Evolutionary conservation across 2,113 vertebrate species (phyloP), one percentile per base, ranked within the genome.

Genomic region (Barbus barbus): DNA sequence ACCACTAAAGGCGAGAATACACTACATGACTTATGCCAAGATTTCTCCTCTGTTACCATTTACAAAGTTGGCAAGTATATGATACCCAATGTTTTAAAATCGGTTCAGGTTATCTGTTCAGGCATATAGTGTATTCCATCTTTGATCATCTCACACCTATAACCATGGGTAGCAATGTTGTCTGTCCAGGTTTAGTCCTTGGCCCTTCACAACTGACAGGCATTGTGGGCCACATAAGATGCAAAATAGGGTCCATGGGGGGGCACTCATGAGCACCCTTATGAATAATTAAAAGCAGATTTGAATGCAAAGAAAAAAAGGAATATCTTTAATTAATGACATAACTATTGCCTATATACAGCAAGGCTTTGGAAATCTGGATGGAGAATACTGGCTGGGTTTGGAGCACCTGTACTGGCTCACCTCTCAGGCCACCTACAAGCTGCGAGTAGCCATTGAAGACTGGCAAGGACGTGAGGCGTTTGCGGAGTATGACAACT

Each of bases 331-430:
- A 46, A 58, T n/a, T 58, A 79, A 63, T 20, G 14, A 31, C 8
- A 79, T 31, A 12, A 13, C 41, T 80, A 7, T 8, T 33, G 13
- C 2, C 31, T 67, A 78, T 48, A 77, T 74, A 3, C 88, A 98
- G 97, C 94, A 91, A 90, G 97, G 97, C 51, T 98, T 98, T 41
- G 96, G 97, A 28, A 94, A 95, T 86, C 93, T 97, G 1, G 95
- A 96, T 16, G 96, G 96, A 1, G 97, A 98, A 87, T 96, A 97
- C 82, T 98, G 97, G 97, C 94, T 98, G 26, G 97, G 97, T 4
- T 91, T 97, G 83, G 96, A 97, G 83, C 92, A 94, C 24, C 92
- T 96, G 26, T 92, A 96, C 88, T 96, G 94, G 94, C 88, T 98
- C 83, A 95, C 95, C 6, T 93, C 92, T 76, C 96, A 96, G 91